These are phyloP conservation scores for Chelon labrosus DNA, from an alignment of 2,797 vertebrate genomes.

Conservation along the genomic window DNA sequence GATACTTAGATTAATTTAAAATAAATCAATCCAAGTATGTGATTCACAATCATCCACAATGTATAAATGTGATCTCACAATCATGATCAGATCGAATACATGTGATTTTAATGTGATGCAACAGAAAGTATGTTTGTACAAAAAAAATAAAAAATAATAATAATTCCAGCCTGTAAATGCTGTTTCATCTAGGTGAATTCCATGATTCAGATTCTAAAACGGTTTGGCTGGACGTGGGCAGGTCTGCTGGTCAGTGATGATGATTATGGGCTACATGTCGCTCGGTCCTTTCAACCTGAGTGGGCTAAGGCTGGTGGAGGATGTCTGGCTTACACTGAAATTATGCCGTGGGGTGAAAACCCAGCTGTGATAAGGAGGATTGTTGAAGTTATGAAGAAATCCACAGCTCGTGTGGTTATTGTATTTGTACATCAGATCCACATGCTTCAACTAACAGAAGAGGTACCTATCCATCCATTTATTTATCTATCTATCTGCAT, in stretches of 20 bases:
- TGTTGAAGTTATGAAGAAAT: constrained; percentile 58
- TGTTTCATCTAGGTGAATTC: constrained; percentile 45
- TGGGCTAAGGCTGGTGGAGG: constrained; percentile 44
- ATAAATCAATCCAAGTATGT: too few relatives aligned
- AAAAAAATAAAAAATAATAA: background rate
- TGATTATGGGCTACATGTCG: constrained; percentile 79
- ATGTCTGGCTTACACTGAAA: constrained; percentile 75
- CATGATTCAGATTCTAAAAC: constrained; percentile 78
- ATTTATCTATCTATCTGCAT: background rate
- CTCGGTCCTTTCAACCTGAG: constrained; percentile 64
- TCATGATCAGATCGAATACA: background rate
- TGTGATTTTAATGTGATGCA: background rate
- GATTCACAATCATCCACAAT: too few relatives aligned
- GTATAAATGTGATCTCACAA: too few relatives aligned
- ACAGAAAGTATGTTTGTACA: background rate
- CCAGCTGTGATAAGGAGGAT: constrained; percentile 51
- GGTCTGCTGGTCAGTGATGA: constrained; percentile 79
- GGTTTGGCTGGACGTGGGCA: constrained; percentile 80
- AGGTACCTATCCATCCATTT: constrained; percentile 32
- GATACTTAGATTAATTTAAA: too few relatives aligned
- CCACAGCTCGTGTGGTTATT: constrained; percentile 65
- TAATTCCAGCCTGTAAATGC: background rate
- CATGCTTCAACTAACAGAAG: constrained; percentile 62
- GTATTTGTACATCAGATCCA: constrained; percentile 59
- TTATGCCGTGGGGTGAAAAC: constrained; percentile 69